Percentiles rank a stretch among this genome's conserved stretches.
phyloP scores from a whole-genome alignment of 1,140 invertebrate genomes.

The Bacillus rossius region DNA sequence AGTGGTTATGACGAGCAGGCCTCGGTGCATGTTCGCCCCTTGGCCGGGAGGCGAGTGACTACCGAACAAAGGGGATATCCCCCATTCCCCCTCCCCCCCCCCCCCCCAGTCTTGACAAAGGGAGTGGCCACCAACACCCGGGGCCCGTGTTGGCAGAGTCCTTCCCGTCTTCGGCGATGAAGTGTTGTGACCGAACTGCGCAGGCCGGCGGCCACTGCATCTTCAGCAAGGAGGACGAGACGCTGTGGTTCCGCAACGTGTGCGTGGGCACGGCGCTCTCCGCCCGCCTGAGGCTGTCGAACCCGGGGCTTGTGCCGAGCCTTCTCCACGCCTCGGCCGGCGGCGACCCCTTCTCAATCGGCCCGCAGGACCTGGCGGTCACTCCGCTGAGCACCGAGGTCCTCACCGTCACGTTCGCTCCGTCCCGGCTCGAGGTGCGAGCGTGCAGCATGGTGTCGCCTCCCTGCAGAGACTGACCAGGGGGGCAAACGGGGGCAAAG shows the following conservation, averaged over 20 bases:
- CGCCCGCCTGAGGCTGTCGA: slow-evolving; percentile 26
- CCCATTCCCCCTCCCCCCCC: too few species aligned
- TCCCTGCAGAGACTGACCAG: too few species aligned
- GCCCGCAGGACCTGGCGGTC: slow-evolving; percentile 23
- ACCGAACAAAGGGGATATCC: too few species aligned
- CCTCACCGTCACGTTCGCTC: slow-evolving; percentile 31
- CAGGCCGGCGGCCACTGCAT: slow-evolving; percentile 22
- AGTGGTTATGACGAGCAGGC: too few species aligned
- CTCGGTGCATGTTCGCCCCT: too few species aligned
- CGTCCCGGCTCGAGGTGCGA: slow-evolving; percentile 27
- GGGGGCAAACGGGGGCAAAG: too few species aligned
- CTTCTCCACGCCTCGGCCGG: slow-evolving; percentile 17
- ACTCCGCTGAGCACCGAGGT: slow-evolving; percentile 25
- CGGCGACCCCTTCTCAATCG: slow-evolving; percentile 23
- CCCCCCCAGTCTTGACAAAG: too few species aligned
- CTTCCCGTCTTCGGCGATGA: too few species aligned
- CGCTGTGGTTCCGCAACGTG: slow-evolving; percentile 29
- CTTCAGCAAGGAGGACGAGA: slow-evolving; percentile 24
- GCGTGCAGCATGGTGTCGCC: not conserved
- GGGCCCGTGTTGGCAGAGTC: too few species aligned
- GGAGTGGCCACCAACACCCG: too few species aligned
- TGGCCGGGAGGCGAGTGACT: too few species aligned
- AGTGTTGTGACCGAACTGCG: too few species aligned
- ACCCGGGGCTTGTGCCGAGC: slow-evolving; percentile 27
- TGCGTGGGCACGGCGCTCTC: slow-evolving; percentile 21